Evolutionary conservation across 2,888 invertebrate genomes (phyloP), one percentile per base, ranked within the genome.

Genomic region (Dasysyrphus tricinctus): DNA sequence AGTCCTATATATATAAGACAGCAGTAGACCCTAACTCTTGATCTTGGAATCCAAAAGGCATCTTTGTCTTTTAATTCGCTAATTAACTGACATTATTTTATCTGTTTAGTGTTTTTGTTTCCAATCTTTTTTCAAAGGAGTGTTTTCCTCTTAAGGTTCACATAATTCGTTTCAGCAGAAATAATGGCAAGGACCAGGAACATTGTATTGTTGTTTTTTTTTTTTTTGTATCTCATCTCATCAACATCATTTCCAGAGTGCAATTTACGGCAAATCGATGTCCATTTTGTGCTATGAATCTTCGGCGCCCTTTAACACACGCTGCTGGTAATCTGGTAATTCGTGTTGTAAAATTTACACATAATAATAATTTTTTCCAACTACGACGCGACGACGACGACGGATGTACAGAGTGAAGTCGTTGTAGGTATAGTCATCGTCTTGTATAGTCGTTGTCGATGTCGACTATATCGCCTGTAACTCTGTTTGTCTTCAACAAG

Each of bases 261-360:
- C 76, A 85, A 80, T 85, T 85, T 80, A 85, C 76, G 19, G 80
- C 72, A 76, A 80, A 80, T 84, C 76, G 80, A 42, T 76, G 76
- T 69, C 34, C 72, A 76, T 49, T 74, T 79, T 32, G 47, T 59
- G 56, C 72, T 42, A 80, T 61, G 79, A 57, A 54, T 74, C 75
- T 57, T 56, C 39, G 79, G 79, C 24, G 75, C 63, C 79, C 69
- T 63, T 74, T 56, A 67, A 73, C 59, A 67, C 42, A 67, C 69
- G 14, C 37, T 37, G 59, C 37, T 37, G 37, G 61, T 67, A 73
- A 67, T 76, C 76, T 54, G 24, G 74, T 74, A 59, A 47, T 78
- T 70, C 63, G 54, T 56, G 56, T 79, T 65, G 73, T 72, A 34
- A 63, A 78, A 59, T 75, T 75, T 65, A 80, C 75, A 74, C 78